Evolutionary conservation across 1,140 invertebrate genomes (phyloP).

Genomic region (Phymastichus coffea): DNA sequence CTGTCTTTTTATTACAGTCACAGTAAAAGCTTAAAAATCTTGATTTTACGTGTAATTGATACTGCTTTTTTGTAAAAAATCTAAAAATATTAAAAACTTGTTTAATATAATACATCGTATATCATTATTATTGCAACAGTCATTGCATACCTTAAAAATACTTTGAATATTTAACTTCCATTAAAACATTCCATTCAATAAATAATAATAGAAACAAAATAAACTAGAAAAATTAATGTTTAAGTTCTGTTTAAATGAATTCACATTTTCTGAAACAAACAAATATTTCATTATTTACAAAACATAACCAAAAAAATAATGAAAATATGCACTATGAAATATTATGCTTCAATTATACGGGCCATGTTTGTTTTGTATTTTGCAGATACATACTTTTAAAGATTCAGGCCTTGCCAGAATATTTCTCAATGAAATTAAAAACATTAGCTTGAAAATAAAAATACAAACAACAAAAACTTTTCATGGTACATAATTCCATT

Average conservation of each 20-base stretch:
- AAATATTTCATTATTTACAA: slow-evolving; percentile 8
- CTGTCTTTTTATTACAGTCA: no score
- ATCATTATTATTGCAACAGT: background rate
- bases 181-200: background rate
- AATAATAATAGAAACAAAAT: background rate
- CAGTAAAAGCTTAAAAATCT: slow-evolving; percentile 1
- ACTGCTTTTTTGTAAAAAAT: background rate
- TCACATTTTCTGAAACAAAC: background rate
- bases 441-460: background rate
- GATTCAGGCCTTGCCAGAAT: no score
- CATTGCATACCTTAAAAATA: background rate
- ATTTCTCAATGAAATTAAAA: no score
- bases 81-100: background rate
- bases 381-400: background rate
- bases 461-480: background rate
- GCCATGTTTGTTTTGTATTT: background rate
- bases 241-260: background rate
- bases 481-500: slow-evolving; percentile 1
- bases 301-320: slow-evolving; percentile 12
- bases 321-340: background rate
- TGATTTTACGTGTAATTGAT: background rate
- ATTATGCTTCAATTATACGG: background rate
- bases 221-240: background rate
- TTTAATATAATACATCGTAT: background rate
- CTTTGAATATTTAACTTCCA: background rate